Evolutionary conservation across 2,888 invertebrate genomes (phyloP).

Genomic region (Drosophila nigritarsus): DNA sequence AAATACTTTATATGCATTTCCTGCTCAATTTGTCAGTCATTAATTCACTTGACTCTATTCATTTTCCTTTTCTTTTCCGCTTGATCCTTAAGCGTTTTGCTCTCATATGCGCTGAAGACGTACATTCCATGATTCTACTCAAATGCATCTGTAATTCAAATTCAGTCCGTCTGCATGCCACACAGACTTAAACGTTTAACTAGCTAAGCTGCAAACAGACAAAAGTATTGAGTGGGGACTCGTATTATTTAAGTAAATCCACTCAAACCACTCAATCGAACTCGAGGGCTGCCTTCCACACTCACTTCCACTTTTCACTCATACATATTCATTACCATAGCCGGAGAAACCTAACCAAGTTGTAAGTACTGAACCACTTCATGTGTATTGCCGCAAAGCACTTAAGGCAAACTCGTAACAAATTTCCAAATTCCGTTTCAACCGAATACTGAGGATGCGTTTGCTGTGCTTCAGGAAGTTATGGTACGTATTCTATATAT

Average conservation of each 20-base stretch:
- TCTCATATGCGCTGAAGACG: neutral
- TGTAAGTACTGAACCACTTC: slow-evolving; percentile 21
- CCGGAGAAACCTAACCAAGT: slow-evolving; percentile 7
- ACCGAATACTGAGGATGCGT: slow-evolving; percentile 32
- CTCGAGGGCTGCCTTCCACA: slow-evolving; percentile 6
- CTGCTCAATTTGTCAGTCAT: neutral
- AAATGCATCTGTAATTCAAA: neutral
- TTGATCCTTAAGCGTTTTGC: neutral
- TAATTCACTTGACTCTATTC: neutral
- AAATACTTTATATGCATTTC: neutral
- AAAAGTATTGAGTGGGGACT: slow-evolving; percentile 18
- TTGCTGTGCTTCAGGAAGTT: slow-evolving; percentile 1
- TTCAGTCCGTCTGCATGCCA: neutral
- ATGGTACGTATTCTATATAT: neutral
- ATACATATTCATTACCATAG: neutral
- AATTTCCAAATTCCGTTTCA: slow-evolving; percentile 24
- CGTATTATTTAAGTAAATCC: slow-evolving; percentile 21
- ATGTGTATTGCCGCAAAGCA: slow-evolving; percentile 36
- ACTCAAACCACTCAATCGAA: slow-evolving; percentile 14
- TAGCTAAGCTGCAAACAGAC: slow-evolving; percentile 4
- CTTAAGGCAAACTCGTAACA: slow-evolving; percentile 31
- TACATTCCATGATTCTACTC: neutral
- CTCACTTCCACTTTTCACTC: neutral
- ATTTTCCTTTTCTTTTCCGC: neutral
- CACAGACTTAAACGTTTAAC: neutral